These are phyloP conservation scores for Drosophila flavopinicola DNA, from an alignment of 2,888 invertebrate genomes.

Conservation along the genomic window DNA sequence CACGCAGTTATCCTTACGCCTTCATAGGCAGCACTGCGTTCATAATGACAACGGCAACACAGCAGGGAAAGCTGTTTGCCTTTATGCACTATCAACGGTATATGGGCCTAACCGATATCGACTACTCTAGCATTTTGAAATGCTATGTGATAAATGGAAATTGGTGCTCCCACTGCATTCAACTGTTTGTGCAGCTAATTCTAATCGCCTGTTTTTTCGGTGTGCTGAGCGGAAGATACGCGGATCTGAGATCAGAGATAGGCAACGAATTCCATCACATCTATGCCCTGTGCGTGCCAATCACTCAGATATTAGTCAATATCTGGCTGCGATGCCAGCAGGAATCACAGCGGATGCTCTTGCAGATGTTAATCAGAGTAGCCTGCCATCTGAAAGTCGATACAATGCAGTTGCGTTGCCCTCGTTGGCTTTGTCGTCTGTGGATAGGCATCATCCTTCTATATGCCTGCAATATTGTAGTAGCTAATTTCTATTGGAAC, in stretches of 20 bases:
- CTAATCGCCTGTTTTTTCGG: neutral
- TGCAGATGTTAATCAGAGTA: neutral
- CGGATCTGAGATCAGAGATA: conserved; percentile 10
- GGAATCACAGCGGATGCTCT: conserved; percentile 2
- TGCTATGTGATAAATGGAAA: conserved; percentile 20
- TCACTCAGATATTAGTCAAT: conserved; percentile 12
- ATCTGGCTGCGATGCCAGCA: conserved; percentile 19
- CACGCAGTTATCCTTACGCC: conserved; percentile 4
- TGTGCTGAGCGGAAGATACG: neutral
- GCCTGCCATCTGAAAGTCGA: neutral
- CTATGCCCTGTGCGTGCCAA: conserved; percentile 14
- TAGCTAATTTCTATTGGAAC: conserved; percentile 1
- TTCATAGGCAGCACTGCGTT: neutral
- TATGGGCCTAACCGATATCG: conserved; percentile 28
- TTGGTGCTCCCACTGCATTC: conserved; percentile 9
- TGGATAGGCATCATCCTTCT: conserved; percentile 25
- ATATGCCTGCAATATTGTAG: neutral
- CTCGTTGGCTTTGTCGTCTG: conserved; percentile 22
- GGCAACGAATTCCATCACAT: conserved; percentile 17
- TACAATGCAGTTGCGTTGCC: neutral
- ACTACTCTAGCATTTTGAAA: conserved; percentile 9
- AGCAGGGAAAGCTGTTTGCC: conserved; percentile 3
- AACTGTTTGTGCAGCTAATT: neutral
- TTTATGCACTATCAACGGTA: conserved; percentile 31
- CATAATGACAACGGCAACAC: conserved; percentile 7